phyloP scores from a whole-genome alignment of 2,888 invertebrate genomes.

The Chrysodeixis includens region DNA sequence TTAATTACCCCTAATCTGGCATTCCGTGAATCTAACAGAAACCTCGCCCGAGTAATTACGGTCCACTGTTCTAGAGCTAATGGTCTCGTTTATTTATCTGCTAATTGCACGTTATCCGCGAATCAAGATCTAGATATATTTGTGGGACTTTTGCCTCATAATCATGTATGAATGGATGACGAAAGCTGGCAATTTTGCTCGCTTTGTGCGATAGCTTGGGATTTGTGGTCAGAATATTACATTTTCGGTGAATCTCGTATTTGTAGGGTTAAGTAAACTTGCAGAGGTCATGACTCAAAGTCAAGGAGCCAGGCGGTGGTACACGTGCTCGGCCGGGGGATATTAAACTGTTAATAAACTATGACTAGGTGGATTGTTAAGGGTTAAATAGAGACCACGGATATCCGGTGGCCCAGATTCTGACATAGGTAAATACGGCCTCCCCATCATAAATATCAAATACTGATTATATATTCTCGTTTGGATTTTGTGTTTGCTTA shows the following conservation, averaged over 20 bases:
- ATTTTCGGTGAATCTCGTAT: slow-evolving; percentile 5
- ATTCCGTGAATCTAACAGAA: slow-evolving; percentile 83
- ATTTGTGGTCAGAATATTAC: slow-evolving; percentile 1
- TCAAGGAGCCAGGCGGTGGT: slow-evolving; percentile 1
- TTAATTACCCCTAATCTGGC: slow-evolving; percentile 87
- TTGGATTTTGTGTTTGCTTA: neutral
- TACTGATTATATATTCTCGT: slow-evolving; percentile 1
- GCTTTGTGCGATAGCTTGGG: neutral
- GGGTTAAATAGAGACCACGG: slow-evolving; percentile 4
- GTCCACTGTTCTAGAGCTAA: slow-evolving; percentile 80
- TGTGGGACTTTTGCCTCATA: slow-evolving; percentile 22
- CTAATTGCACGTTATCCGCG: slow-evolving; percentile 72
- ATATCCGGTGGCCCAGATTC: slow-evolving; percentile 1
- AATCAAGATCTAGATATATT: slow-evolving; percentile 55
- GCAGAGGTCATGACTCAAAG: slow-evolving; percentile 4
- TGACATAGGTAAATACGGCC: neutral
- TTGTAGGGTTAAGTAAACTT: slow-evolving; percentile 1
- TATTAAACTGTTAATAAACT: slow-evolving; percentile 4
- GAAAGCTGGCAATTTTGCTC: slow-evolving; percentile 1
- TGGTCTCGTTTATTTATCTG: slow-evolving; percentile 83
- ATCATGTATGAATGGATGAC: neutral
- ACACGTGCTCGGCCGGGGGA: slow-evolving; percentile 4
- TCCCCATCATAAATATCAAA: neutral
- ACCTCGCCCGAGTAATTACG: slow-evolving; percentile 81
- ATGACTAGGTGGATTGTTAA: slow-evolving; percentile 4